Evolutionary conservation across 1,140 invertebrate genomes (phyloP).

Genomic region (Drosophila mayri): DNA sequence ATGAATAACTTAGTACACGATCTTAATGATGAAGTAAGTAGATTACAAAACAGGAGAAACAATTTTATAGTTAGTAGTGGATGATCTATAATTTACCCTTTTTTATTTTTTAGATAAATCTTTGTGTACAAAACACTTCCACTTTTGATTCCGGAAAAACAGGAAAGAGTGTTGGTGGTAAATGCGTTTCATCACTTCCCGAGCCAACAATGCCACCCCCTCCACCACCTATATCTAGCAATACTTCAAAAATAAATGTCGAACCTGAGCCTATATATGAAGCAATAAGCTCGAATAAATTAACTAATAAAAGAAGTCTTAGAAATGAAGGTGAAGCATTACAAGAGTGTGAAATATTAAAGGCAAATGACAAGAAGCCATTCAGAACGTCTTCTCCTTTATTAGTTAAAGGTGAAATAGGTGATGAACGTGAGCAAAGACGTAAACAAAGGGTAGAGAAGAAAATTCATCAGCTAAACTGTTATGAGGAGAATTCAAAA

Average conservation of each 20-base stretch:
- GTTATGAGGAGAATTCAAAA: slow-evolving; percentile 86
- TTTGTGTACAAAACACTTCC: slow-evolving; percentile 41
- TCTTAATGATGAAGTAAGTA: slow-evolving; percentile 88
- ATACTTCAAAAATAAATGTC: slow-evolving; percentile 60
- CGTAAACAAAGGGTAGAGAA: slow-evolving; percentile 93
- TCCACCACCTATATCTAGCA: slow-evolving; percentile 84
- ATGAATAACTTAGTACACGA: slow-evolving; percentile 94
- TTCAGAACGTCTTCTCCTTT: not conserved
- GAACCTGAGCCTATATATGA: slow-evolving; percentile 93
- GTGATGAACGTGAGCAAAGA: slow-evolving; percentile 89
- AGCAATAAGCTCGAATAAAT: slow-evolving; percentile 86
- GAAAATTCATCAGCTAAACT: slow-evolving; percentile 91
- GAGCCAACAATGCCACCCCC: slow-evolving; percentile 91
- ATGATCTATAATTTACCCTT: too few species aligned
- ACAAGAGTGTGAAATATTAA: slow-evolving; percentile 3
- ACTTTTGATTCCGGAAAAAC: not conserved
- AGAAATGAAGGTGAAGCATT: not conserved
- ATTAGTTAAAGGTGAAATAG: slow-evolving; percentile 21
- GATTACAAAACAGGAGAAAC: not conserved
- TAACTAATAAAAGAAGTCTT: not conserved
- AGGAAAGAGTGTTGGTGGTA: slow-evolving; percentile 69
- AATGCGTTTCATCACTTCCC: slow-evolving; percentile 88
- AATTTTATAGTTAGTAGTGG: too few species aligned
- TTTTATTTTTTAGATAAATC: slow-evolving; percentile 48
- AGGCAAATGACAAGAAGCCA: slow-evolving; percentile 15